Conservation (phyloP, 2,797 vertebrate species). For the Simalia tracyae region DNA sequence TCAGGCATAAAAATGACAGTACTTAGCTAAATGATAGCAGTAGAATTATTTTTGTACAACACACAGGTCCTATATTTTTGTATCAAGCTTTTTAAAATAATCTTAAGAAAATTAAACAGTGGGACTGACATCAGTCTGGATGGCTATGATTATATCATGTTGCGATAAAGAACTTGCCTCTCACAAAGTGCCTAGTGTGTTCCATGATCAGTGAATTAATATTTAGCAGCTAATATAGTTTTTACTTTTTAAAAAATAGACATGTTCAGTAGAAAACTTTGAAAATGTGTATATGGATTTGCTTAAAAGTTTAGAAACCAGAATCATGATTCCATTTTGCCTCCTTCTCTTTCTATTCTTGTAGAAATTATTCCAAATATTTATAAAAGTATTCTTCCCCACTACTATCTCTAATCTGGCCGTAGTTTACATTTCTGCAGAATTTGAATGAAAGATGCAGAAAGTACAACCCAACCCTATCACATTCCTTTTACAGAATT, state of each 20-base stretch:
- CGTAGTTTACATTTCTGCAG: neutral
- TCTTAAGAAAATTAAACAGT: neutral
- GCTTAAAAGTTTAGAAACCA: neutral
- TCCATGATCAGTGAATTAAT: neutral
- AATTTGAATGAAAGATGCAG: too few relatives aligned
- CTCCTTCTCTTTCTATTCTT: neutral
- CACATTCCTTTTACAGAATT: too few relatives aligned
- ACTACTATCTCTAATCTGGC: neutral
- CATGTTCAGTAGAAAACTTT: neutral
- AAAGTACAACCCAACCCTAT: too few relatives aligned
- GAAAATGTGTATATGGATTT: neutral
- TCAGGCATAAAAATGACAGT: neutral
- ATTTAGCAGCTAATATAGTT: neutral
- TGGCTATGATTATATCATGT: neutral
- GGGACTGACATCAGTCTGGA: neutral
- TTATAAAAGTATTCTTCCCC: neutral
- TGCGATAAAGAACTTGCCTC: neutral
- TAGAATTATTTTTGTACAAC: neutral
- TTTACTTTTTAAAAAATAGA: neutral
- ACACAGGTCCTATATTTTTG: neutral
- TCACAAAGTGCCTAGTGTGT: neutral
- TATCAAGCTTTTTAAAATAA: neutral
- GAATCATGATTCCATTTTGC: neutral
- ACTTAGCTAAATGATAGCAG: neutral
- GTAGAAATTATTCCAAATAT: neutral